Evolutionary conservation across 2,113 vertebrate genomes (phyloP), one percentile per base, ranked within the genome.

Genomic region (Actenoides hombroni): DNA sequence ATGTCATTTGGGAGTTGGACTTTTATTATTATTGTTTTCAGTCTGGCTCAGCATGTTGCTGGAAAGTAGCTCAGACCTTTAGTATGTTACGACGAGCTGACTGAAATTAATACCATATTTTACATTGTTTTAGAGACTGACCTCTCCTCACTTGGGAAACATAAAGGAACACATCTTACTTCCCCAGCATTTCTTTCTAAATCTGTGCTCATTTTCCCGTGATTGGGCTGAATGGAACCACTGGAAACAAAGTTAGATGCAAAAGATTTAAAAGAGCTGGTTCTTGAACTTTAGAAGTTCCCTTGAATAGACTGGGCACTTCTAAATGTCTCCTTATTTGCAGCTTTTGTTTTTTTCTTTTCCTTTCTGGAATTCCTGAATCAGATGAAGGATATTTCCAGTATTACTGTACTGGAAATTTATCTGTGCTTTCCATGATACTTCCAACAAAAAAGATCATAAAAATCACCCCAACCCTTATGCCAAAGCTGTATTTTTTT

Each of bases 21-120:
- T 90, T 86, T 16, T 63, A 25, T 74, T 91, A 77, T 89, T 85
- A 56, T 44, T 88, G 82, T 80, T 96, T 87, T 86, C 80, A 91
- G 57, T 84, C 80, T 90, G 90, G 33, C 90, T 96, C 16, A 3
- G 48, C 0, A 1, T 54, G 77, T 69, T 84, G 69, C 54, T 93
- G 80, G 64, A 91, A 96, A 88, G 86, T 84, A 87, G 48, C 80
- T 96, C 77, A 92, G 90, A 87, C 61, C n/a, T 90, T 94, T 75
- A 79, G 35, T 92, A 88, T 57, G 48, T 94, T 95, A 84, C 21
- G 60, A 73, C 90, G 88, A 92, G 68, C 49, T 0, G 3, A 77
- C 68, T 77, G 90, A 95, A 96, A 95, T 97, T 68, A 92, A 70
- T 92, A 81, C 88, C 73, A 21, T 83, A 86, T 95, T 97, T 96